These are phyloP conservation scores for Diploscapter pachys DNA, from an alignment of 1,140 invertebrate genomes.

Conservation along the genomic window DNA sequence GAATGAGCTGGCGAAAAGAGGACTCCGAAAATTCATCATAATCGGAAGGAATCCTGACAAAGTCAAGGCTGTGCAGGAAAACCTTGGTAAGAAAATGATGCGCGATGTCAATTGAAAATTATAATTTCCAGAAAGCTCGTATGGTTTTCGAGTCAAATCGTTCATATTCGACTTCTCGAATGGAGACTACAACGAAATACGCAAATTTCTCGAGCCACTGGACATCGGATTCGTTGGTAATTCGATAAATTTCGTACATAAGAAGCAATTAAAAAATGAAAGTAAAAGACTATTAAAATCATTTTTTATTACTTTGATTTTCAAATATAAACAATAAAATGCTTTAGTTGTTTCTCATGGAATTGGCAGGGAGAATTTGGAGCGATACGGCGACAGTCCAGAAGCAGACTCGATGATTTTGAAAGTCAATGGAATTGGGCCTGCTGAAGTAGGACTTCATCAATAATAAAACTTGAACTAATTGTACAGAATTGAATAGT, in stretches of 20 bases:
- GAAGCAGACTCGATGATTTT: slow-evolving; percentile 47
- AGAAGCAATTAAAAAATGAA: slow-evolving; percentile 9
- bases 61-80: slow-evolving; percentile 15
- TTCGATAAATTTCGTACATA: slow-evolving; percentile 3
- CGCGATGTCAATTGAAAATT: neutral
- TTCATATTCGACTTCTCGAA: slow-evolving; percentile 48
- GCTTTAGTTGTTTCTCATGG: slow-evolving; percentile 53
- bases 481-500: too few species aligned
- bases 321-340: neutral
- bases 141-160: slow-evolving; percentile 41
- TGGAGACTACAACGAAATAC: slow-evolving; percentile 41
- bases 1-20: slow-evolving; percentile 27
- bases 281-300: slow-evolving; percentile 1
- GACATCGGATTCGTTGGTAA: slow-evolving; percentile 53
- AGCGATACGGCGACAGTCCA: slow-evolving; percentile 51
- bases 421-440: slow-evolving; percentile 51
- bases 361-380: slow-evolving; percentile 52
- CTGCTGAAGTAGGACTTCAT: slow-evolving; percentile 43
- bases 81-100: slow-evolving; percentile 1
- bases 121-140: slow-evolving; percentile 41
- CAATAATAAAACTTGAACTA: neutral
- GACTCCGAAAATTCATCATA: slow-evolving; percentile 30
- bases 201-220: slow-evolving; percentile 40
- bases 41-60: slow-evolving; percentile 33
- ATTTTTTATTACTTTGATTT: neutral